Conservation (phyloP, 2,113 vertebrate species). For the Cryptotis parvus region DNA sequence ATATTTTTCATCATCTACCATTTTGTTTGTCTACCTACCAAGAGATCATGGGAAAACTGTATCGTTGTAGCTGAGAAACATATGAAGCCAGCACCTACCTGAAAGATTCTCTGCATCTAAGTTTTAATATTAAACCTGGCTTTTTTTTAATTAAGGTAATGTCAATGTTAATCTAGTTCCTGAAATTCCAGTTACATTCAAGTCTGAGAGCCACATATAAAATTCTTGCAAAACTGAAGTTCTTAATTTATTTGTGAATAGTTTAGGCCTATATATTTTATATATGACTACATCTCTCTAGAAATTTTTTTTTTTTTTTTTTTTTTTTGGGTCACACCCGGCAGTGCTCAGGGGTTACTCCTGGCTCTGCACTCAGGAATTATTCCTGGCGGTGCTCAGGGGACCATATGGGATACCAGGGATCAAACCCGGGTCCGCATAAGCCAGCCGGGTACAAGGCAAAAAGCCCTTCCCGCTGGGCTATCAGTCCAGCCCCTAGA, state of each 20-base stretch:
- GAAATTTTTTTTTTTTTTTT: background rate
- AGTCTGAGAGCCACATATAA: background rate
- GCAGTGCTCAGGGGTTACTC: too few species aligned
- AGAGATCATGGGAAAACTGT: background rate
- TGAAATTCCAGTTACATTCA: background rate
- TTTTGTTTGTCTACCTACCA: background rate
- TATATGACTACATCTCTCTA: background rate
- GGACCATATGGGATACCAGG: too few species aligned
- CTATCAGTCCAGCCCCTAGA: background rate
- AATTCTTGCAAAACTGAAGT: background rate
- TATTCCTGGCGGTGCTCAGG: too few species aligned
- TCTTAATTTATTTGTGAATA: constrained; percentile 7
- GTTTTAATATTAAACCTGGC: too few species aligned
- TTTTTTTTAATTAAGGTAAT: background rate
- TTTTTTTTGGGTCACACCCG: too few species aligned
- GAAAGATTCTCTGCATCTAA: background rate
- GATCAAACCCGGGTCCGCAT: too few species aligned
- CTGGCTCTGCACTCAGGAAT: too few species aligned
- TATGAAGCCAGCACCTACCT: too few species aligned
- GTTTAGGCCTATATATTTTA: background rate
- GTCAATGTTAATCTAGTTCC: background rate
- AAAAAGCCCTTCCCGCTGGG: too few species aligned
- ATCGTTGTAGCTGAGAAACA: background rate
- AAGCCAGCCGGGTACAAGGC: too few species aligned
- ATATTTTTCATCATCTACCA: background rate